Conservation (phyloP, 1,140 invertebrate genomes). For the Cydia fagiglandana region DNA sequence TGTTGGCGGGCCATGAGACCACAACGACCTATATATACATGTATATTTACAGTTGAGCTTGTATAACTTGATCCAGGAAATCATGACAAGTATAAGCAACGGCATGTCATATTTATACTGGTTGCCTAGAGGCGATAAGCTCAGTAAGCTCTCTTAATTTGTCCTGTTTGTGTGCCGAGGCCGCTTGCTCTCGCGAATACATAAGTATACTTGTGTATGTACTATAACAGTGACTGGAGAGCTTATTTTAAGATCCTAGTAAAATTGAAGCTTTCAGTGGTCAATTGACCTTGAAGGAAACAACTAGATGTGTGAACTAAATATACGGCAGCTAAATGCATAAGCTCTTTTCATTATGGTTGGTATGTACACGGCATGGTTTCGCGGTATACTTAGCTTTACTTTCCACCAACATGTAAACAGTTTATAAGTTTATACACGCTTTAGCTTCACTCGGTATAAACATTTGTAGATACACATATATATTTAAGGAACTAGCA, state of each 20-base stretch:
- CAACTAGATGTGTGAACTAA: background rate
- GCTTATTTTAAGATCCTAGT: constrained; percentile 12
- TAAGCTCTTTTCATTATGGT: no score
- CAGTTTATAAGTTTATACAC: no score
- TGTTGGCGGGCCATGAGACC: constrained; percentile 49
- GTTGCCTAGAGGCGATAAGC: background rate
- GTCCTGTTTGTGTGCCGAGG: constrained; percentile 56
- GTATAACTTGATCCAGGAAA: background rate
- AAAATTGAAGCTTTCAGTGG: constrained; percentile 4
- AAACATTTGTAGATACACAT: no score
- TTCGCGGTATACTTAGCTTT: no score
- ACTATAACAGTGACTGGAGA: constrained; percentile 16
- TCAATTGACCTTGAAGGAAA: background rate
- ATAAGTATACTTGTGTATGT: constrained; percentile 37
- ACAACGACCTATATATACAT: constrained; percentile 23
- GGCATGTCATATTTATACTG: background rate
- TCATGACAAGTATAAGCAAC: background rate
- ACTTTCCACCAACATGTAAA: no score
- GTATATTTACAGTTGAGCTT: background rate
- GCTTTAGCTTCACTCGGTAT: no score
- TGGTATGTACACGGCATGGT: no score
- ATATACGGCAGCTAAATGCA: background rate
- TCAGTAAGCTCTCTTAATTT: background rate
- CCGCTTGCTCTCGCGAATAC: constrained; percentile 44
- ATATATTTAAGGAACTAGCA: no score